Percentiles rank a stretch among this genome's conserved stretches.
phyloP scores from a whole-genome alignment of 2,888 invertebrate genomes.

The Ligdia adustata region DNA sequence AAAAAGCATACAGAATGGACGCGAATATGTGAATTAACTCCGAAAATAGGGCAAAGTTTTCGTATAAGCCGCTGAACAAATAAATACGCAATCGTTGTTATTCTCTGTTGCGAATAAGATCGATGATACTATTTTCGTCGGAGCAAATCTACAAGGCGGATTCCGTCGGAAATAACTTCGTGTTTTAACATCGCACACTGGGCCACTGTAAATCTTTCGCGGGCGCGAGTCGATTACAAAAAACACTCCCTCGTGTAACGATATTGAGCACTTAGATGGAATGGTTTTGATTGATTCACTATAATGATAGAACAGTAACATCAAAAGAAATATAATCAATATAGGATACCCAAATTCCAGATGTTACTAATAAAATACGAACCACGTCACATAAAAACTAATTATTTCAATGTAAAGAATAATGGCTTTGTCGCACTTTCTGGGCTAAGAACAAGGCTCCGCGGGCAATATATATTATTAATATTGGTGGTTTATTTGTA shows the following conservation, averaged over 20 bases:
- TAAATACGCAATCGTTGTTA: constrained; percentile 66
- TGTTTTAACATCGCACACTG: constrained; percentile 63
- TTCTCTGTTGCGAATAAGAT: constrained; percentile 71
- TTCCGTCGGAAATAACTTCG: constrained; percentile 77
- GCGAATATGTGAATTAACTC: constrained; percentile 54
- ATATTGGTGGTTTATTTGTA: no score
- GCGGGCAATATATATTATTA: no score
- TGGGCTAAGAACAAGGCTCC: no score
- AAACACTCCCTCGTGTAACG: constrained; percentile 58
- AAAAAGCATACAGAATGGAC: constrained; percentile 25
- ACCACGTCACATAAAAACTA: no score
- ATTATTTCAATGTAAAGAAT: no score
- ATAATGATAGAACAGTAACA: constrained; percentile 44
- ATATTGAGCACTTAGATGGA: constrained; percentile 47
- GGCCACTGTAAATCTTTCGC: constrained; percentile 71
- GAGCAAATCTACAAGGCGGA: constrained; percentile 76
- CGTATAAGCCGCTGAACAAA: constrained; percentile 60
- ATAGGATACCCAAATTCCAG: no score
- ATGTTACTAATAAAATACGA: constrained; percentile 30
- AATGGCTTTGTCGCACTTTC: no score
- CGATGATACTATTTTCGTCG: constrained; percentile 78
- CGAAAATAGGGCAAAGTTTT: constrained; percentile 54
- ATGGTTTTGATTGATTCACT: constrained; percentile 45
- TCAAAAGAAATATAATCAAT: constrained; percentile 39
- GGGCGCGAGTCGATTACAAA: constrained; percentile 67